Evolutionary conservation across 2,113 vertebrate genomes (phyloP).

Genomic region (Eptesicus fuscus): DNA sequence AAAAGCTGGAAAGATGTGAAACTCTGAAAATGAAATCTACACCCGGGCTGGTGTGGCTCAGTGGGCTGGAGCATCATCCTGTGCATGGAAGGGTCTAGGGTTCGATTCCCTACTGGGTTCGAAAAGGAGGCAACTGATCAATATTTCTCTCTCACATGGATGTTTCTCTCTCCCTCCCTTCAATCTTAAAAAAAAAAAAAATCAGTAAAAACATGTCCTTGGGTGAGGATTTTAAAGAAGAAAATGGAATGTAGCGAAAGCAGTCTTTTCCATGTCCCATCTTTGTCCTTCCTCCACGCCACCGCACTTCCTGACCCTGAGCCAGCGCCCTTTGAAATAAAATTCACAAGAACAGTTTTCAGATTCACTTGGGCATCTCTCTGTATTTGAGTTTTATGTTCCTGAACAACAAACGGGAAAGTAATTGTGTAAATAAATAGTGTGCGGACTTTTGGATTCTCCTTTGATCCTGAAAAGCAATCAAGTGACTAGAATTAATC

Average conservation of each 20-base stretch:
- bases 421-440: background rate
- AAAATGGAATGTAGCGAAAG: conserved; percentile 24
- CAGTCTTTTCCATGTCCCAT: background rate
- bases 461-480: conserved; percentile 19
- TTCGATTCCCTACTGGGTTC: background rate
- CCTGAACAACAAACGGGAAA: background rate
- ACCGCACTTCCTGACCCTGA: background rate
- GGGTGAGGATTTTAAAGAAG: background rate
- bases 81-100: background rate
- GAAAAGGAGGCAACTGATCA: background rate
- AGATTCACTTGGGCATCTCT: background rate
- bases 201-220: background rate
- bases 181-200: background rate
- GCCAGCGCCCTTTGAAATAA: background rate
- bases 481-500: background rate
- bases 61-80: background rate
- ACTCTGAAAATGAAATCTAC: conserved; percentile 45
- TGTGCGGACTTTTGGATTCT: background rate
- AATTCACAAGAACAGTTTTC: background rate
- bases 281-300: background rate
- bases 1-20: conserved; percentile 83
- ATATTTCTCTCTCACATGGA: background rate
- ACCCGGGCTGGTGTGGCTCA: background rate
- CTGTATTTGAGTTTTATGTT: conserved; percentile 20
- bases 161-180: too few species aligned